A percentile compares a stretch with the other conserved stretches of the same genome.
Conservation (phyloP, 1,140 invertebrate genomes). For the Lepidurus couesii region DNA sequence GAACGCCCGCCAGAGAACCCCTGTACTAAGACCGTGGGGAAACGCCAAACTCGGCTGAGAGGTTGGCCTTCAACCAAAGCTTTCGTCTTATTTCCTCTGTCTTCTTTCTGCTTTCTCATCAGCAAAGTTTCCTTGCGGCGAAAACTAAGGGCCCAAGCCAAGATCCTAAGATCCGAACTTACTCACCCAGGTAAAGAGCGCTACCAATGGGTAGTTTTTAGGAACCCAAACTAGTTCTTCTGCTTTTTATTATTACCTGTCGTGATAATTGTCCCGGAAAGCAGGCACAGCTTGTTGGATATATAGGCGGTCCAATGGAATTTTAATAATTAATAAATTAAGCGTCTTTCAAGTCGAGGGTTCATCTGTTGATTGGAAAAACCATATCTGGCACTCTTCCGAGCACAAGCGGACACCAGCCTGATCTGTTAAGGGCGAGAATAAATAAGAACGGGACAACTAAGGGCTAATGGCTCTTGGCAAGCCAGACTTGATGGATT, state of each 20-base stretch:
- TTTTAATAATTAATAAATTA: neutral
- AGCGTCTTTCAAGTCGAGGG: neutral
- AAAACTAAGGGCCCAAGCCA: neutral
- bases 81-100: neutral
- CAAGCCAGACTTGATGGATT: neutral
- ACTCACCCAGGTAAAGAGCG: neutral
- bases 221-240: neutral
- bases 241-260: constrained; percentile 6
- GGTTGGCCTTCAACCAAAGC: neutral
- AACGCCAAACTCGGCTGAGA: neutral
- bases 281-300: neutral
- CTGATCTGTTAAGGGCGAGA: neutral
- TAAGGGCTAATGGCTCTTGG: neutral
- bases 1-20: neutral
- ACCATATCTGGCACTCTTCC: neutral
- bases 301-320: neutral
- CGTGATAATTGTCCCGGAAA: neutral
- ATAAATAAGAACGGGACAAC: neutral
- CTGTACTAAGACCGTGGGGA: neutral
- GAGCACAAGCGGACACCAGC: neutral
- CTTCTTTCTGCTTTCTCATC: neutral
- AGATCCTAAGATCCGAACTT: neutral
- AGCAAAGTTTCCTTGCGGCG: neutral
- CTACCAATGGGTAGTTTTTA: neutral
- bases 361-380: neutral